These are phyloP conservation scores for Thryonomys swinderianus DNA, from an alignment of 2,113 vertebrate species.

Conservation along the genomic window DNA sequence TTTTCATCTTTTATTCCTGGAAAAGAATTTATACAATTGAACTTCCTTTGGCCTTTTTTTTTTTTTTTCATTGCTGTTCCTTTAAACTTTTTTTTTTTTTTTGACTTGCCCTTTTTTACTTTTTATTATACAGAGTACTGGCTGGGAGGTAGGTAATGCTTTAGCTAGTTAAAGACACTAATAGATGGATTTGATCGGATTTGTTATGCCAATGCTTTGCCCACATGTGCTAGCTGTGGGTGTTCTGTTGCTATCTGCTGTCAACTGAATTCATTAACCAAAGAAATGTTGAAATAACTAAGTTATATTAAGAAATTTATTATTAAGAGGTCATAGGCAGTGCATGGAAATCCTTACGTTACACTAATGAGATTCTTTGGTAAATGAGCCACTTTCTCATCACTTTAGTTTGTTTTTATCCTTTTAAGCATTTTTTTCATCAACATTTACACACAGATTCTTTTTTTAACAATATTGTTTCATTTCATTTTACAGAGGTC, in stretches of 20 bases:
- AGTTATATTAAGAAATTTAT: slow-evolving; percentile 83
- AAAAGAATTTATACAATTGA: slow-evolving; percentile 68
- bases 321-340: slow-evolving; percentile 89
- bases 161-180: slow-evolving; percentile 92
- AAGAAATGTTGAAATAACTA: slow-evolving; percentile 87
- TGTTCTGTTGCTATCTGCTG: slow-evolving; percentile 94
- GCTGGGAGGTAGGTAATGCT: slow-evolving; percentile 99
- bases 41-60: slow-evolving; percentile 84
- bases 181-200: slow-evolving; percentile 87
- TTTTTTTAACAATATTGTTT: slow-evolving; percentile 85
- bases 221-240: slow-evolving; percentile 95
- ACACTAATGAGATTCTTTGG: slow-evolving; percentile 94
- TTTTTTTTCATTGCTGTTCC: slow-evolving; percentile 61
- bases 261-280: slow-evolving; percentile 96
- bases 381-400: slow-evolving; percentile 93
- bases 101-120: slow-evolving; percentile 90
- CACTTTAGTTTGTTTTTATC: slow-evolving; percentile 85
- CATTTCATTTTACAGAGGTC: slow-evolving; percentile 94
- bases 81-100: slow-evolving; percentile 79
- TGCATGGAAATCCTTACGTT: slow-evolving; percentile 94
- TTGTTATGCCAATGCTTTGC: slow-evolving; percentile 92
- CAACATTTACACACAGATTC: slow-evolving; percentile 87
- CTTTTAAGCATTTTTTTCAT: slow-evolving; percentile 87
- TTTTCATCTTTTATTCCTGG: slow-evolving; percentile 54
- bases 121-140: slow-evolving; percentile 99